A percentile compares a stretch with the other conserved stretches of the same genome.
Evolutionary conservation across 2,888 invertebrate genomes (phyloP).

Genomic region (Cheilosia impressa): DNA sequence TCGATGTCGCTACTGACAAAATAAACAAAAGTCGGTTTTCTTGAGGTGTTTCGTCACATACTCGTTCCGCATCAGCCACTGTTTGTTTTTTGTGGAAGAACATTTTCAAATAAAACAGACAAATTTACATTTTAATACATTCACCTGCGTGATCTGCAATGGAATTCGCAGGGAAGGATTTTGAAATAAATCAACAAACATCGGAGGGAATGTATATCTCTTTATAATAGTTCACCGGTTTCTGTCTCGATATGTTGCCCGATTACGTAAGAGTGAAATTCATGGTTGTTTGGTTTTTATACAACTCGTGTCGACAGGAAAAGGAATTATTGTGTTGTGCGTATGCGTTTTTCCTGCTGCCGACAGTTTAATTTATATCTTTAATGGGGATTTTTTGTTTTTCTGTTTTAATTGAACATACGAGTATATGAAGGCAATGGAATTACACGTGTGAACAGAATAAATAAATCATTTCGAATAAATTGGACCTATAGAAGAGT

Average conservation of each 20-base stretch:
- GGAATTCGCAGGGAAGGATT: conserved; percentile 4
- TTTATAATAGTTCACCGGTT: conserved; percentile 1
- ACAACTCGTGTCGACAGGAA: conserved; percentile 32
- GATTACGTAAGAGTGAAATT: conserved; percentile 31
- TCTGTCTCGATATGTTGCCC: not conserved
- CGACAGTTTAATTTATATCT: conserved; percentile 2
- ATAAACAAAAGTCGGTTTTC: not conserved
- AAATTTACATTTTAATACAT: conserved; percentile 28
- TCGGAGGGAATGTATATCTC: conserved; percentile 9
- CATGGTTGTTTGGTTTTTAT: conserved; percentile 6
- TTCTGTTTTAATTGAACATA: conserved; percentile 16
- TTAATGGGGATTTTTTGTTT: not conserved
- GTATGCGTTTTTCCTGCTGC: not conserved
- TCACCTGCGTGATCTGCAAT: conserved; percentile 9
- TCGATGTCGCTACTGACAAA: conserved; percentile 33
- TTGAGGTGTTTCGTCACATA: not conserved
- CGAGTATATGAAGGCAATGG: not conserved
- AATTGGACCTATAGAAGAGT: not conserved
- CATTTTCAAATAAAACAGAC: conserved; percentile 2
- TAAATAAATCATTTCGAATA: conserved; percentile 4
- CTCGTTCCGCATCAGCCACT: no score
- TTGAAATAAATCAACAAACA: conserved; percentile 34
- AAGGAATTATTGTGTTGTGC: conserved; percentile 21
- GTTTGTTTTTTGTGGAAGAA: conserved; percentile 17
- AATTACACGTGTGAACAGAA: not conserved